These are phyloP conservation scores for Crypturellus tataupa DNA, from an alignment of 2,797 vertebrate species.

Conservation along the genomic window DNA sequence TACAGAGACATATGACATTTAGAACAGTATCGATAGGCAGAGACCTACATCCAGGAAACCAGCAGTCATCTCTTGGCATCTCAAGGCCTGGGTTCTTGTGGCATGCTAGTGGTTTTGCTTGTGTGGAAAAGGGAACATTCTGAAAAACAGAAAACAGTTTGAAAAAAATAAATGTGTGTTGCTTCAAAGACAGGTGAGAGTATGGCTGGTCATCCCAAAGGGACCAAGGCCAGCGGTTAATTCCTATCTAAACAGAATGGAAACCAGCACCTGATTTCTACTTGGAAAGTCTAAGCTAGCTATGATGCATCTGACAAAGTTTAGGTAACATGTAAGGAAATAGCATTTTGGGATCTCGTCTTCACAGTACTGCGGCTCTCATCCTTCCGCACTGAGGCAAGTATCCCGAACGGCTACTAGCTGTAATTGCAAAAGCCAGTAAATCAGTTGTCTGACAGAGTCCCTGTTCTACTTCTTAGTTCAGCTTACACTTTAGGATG, in stretches of 20 bases:
- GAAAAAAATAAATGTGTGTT: neutral
- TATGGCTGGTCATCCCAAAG: neutral
- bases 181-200: neutral
- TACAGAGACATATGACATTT: neutral
- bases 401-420: neutral
- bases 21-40: neutral
- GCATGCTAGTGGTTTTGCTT: neutral
- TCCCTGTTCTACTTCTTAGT: fast-evolving
- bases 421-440: fast-evolving
- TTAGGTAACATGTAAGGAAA: neutral
- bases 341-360: neutral
- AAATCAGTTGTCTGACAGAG: neutral
- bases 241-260: neutral
- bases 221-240: neutral
- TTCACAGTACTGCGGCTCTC: fast-evolving
- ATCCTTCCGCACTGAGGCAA: neutral
- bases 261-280: neutral
- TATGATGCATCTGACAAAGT: neutral
- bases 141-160: neutral
- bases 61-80: neutral
- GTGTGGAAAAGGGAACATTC: neutral
- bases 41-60: fast-evolving
- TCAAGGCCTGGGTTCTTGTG: neutral
- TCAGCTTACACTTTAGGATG: fast-evolving
- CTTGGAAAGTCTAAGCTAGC: neutral